phyloP scores from a whole-genome alignment of 2,888 invertebrate genomes.

The Cryptops parisi region DNA sequence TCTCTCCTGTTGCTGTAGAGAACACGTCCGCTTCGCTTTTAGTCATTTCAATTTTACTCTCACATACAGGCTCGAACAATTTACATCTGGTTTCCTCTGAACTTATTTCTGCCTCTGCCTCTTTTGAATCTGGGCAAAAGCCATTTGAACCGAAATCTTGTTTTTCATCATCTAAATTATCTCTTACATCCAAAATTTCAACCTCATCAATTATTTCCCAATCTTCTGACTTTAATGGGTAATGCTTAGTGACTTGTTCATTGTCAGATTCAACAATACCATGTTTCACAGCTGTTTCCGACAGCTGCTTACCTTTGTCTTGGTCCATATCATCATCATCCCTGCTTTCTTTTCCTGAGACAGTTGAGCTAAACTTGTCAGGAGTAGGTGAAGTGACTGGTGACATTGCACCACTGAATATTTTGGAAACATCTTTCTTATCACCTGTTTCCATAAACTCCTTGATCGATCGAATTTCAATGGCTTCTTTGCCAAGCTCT shows the following conservation, averaged over 20 bases:
- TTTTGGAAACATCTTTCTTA: constrained; percentile 4
- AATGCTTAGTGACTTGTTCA: not conserved
- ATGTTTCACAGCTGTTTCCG: not conserved
- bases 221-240: not conserved
- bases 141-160: not conserved
- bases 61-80: not conserved
- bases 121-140: not conserved
- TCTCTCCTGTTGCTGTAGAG: no score
- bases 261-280: not conserved
- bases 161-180: not conserved
- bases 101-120: constrained; percentile 2
- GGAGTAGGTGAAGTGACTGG: not conserved
- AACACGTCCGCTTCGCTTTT: not conserved
- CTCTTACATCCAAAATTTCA: not conserved
- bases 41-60: not conserved
- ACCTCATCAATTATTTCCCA: constrained; percentile 4
- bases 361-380: not conserved
- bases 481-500: constrained; percentile 37
- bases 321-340: not conserved
- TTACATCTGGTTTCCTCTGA: not conserved
- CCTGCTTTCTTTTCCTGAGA: not conserved
- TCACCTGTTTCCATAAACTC: constrained; percentile 25
- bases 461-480: constrained; percentile 37
- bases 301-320: not conserved
- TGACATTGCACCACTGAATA: constrained; percentile 1